A percentile compares a stretch with the other conserved stretches of the same genome.
Evolutionary conservation across 2,888 invertebrate species (phyloP).

Genomic region (Anthoptus insignis): DNA sequence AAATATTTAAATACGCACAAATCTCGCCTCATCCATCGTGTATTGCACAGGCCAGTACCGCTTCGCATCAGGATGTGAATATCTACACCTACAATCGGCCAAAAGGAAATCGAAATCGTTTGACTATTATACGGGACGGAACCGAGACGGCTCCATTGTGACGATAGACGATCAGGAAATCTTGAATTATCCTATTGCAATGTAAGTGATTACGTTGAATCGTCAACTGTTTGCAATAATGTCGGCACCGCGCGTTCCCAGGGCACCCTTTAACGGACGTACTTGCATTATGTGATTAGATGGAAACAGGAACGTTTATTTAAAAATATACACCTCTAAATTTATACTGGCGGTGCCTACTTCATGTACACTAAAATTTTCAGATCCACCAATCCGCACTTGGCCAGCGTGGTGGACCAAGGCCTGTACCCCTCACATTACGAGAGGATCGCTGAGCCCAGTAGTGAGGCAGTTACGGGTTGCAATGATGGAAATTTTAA

Average conservation of each 20-base stretch:
- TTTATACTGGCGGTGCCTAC: too few species aligned
- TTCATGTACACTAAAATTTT: too few species aligned
- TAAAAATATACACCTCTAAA: too few species aligned
- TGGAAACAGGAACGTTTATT: not conserved
- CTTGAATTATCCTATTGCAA: constrained; percentile 63
- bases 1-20: constrained; percentile 1
- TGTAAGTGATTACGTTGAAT: constrained; percentile 55
- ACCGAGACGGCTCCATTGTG: constrained; percentile 60
- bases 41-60: constrained; percentile 33
- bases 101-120: constrained; percentile 39
- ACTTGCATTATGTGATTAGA: not conserved
- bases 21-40: constrained; percentile 16
- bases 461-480: too few species aligned
- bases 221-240: constrained; percentile 28
- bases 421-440: too few species aligned
- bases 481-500: too few species aligned
- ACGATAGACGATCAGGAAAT: constrained; percentile 58
- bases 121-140: constrained; percentile 63
- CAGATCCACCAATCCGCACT: too few species aligned
- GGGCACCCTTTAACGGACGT: not conserved
- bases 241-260: constrained; percentile 13
- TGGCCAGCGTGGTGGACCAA: too few species aligned
- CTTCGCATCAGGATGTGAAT: constrained; percentile 32
- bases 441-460: too few species aligned
- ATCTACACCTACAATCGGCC: constrained; percentile 41